Evolutionary conservation across 2,113 vertebrate genomes (phyloP), one percentile per base, ranked within the genome.

Genomic region (Brachirus orientalis): DNA sequence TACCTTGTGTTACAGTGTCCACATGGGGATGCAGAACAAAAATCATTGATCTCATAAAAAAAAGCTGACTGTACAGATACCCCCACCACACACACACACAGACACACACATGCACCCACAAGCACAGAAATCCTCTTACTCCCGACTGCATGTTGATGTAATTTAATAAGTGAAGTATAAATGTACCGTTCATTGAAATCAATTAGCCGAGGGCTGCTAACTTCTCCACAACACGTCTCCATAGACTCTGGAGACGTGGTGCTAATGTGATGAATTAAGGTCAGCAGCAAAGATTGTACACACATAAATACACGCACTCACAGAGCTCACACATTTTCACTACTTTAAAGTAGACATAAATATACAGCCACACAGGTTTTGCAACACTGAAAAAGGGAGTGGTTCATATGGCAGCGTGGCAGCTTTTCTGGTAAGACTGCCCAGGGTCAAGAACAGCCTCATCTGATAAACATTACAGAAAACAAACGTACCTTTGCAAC

Each of bases 11-110:
- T 51, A 60, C 41, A 0, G 10, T 53, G 64, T 78, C 63, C 79
- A 75, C 82, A 63, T 82, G 83, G 75, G 53, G 69, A 69, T 62
- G 56, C 33, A 43, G 73, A 59, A 79, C 62, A 63, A 47, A 80
- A 80, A 67, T 63, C 73, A 88, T 61, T 83, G 83, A 88, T 86
- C 71, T 80, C 77, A 84, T 83, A 82, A 86, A 84, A 88, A 83
- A 72, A 77, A 16, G 12, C 65, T 50, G 58, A 77, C 68, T 72
- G 57, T 74, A 84, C 66, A 71, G 58, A 85, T 55, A 18, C 28
- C 37, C 22, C 4, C 13, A 3, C 52, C 2, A 11, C 16, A 22
- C 2, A 44, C 2, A 69, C 38, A 37, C 6, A 64, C 10, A n/a
- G n/a, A n/a, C n/a, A n/a, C 2, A 11, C 16, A 22, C 2, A 44